Evolutionary conservation across 37 sponge, comb jelly and placozoan genomes (phyloP).

Genomic region (Crambe crambe): DNA sequence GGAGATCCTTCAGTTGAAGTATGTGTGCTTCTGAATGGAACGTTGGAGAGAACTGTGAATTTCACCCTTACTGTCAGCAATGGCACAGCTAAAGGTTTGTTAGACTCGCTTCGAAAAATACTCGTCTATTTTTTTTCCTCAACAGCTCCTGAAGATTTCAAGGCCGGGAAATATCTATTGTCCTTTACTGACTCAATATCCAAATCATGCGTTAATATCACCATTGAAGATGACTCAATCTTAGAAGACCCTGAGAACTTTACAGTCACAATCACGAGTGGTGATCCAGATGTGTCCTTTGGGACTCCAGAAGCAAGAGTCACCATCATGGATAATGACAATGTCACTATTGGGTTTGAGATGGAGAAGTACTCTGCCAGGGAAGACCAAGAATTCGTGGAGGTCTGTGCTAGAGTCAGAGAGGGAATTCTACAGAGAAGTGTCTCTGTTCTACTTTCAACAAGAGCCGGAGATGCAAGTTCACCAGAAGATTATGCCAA

Average conservation of each 20-base stretch:
- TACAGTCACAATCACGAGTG: neutral
- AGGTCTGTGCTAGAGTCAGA: neutral
- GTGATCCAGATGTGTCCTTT: neutral
- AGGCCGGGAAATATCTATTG: neutral
- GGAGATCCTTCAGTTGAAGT: neutral
- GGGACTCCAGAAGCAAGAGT: neutral
- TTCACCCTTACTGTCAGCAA: neutral
- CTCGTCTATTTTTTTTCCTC: neutral
- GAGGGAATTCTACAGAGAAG: neutral
- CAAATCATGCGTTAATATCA: neutral
- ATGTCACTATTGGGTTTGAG: slow-evolving; percentile 16
- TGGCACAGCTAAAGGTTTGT: neutral
- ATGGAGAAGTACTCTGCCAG: neutral
- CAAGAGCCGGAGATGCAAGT: neutral
- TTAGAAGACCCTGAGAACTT: slow-evolving; percentile 5
- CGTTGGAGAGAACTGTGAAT: neutral
- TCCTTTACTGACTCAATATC: neutral
- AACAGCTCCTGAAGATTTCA: slow-evolving; percentile 7
- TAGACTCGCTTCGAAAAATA: neutral
- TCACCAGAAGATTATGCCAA: neutral
- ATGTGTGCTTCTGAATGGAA: neutral
- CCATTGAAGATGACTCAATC: slow-evolving; percentile 4
- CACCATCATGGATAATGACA: neutral
- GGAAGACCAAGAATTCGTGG: neutral
- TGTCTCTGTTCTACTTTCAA: neutral